Base-by-base conservation (phyloP, 2,888 invertebrate species). In the Eueremaeus valkanovi region DNA sequence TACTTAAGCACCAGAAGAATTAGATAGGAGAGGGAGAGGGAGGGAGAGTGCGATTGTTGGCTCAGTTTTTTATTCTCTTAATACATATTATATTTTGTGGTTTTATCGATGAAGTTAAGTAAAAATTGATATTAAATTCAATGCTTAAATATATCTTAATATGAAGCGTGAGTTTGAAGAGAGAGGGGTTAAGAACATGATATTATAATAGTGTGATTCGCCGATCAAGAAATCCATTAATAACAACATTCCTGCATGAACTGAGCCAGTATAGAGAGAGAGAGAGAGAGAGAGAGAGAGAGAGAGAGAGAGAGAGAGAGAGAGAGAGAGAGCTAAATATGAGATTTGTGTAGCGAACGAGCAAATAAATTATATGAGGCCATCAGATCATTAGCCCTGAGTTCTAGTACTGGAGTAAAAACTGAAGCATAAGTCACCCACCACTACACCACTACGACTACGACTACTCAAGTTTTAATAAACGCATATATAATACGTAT, bases 341-440 rank as follows among this genome's bases (percentile, higher is more conserved):
- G 36, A 40, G 66, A 66, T 66, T 66, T 66, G 66, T 66, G 33
- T 21, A 40, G 66, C 66, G 36, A 66, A 66, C 11, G 33, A 33
- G 66, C 66, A 66, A 63, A 63, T 66, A 66, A 66, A 66, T 66
- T 66, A 66, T 66, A 66, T 66, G 66, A 66, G 66, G 66, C 66
- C 66, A 66, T 66, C 66, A 66, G 66, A 66, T 66, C 66, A 66
- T 66, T 66, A 66, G 66, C 66, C 66, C 66, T 66, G 66, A 66
- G 45, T 18, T 45, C 45, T 3, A 45, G 66, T 66, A 21, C 66
- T n/a, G n/a, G 66, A 3, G n/a, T n/a, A 66, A 63, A 63, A 55
- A 33, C 11, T 63, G 63, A 66, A 36, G 66, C 66, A 66, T 66
- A 66, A 66, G 66, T 66, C 66, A 66, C 66, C 66, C 66, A 66